Evolutionary conservation across 1,140 invertebrate genomes (phyloP).

Genomic region (Adelges cooleyi): DNA sequence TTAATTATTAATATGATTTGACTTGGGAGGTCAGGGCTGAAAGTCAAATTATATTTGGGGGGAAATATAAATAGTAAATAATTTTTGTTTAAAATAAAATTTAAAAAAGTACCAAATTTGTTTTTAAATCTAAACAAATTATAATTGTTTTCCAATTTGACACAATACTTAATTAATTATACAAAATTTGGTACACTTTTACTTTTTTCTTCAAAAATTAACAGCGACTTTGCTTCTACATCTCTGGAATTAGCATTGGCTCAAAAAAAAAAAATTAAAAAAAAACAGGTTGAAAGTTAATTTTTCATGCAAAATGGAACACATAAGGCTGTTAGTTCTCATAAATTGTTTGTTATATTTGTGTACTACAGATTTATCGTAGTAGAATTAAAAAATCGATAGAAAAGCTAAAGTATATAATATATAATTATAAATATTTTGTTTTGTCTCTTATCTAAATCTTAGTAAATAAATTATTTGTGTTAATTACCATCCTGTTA

Average conservation of each 20-base stretch:
- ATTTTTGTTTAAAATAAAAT: not conserved
- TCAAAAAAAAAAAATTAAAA: constrained; percentile 15
- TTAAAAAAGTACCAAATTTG: constrained; percentile 3
- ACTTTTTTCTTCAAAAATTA: not conserved
- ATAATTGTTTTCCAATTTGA: no score
- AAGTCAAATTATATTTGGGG: constrained; percentile 23
- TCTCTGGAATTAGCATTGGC: not conserved
- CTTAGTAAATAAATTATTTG: no score
- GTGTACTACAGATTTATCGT: no score
- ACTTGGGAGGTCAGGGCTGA: constrained; percentile 25
- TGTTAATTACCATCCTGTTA: not conserved
- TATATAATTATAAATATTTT: no score
- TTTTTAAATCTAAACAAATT: not conserved
- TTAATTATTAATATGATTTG: constrained; percentile 2
- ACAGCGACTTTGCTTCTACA: not conserved
- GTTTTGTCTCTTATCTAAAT: no score
- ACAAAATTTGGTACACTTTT: constrained; percentile 8
- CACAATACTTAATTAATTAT: not conserved
- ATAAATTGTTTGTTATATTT: no score
- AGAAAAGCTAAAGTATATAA: no score
- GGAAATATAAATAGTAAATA: not conserved
- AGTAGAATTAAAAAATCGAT: no score
- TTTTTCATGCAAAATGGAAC: not conserved
- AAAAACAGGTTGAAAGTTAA: constrained; percentile 23
- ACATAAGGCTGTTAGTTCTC: no score